phyloP scores from a whole-genome alignment of 1,140 invertebrate genomes.

The Sycophila sp. region DNA sequence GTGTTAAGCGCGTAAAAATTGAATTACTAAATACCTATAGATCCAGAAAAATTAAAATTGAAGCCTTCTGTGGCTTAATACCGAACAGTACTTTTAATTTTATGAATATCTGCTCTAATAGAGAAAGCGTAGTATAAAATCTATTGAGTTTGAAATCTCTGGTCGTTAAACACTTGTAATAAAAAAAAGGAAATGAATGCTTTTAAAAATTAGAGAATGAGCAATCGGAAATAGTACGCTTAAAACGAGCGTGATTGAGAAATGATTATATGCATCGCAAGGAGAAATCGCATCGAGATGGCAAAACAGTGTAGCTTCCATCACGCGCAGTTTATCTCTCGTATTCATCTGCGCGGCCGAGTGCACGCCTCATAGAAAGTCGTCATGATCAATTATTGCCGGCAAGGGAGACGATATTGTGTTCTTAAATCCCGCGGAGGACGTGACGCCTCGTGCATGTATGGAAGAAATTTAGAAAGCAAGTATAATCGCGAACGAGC shows the following conservation, averaged over 20 bases:
- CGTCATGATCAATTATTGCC: conserved; percentile 30
- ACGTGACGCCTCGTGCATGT: background rate
- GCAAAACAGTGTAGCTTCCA: conserved; percentile 3
- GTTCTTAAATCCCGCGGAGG: background rate
- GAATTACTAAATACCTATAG: too few relatives aligned
- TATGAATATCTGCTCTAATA: too few relatives aligned
- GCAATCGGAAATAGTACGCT: background rate
- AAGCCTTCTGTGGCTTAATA: too few relatives aligned
- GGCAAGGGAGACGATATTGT: conserved; percentile 1
- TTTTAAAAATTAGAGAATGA: too few relatives aligned
- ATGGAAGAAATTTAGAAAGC: conserved; percentile 21
- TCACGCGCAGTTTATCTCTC: background rate
- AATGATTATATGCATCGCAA: conserved; percentile 19
- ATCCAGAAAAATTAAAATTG: too few relatives aligned
- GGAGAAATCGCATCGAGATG: conserved; percentile 12
- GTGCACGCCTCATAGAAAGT: conserved; percentile 18
- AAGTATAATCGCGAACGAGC: background rate
- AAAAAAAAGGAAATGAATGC: too few relatives aligned
- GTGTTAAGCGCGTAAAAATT: too few relatives aligned
- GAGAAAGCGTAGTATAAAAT: too few relatives aligned
- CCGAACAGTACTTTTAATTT: too few relatives aligned
- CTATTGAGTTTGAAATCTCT: too few relatives aligned
- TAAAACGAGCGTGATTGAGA: conserved; percentile 15
- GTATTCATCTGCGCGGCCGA: background rate
- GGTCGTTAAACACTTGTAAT: too few relatives aligned